Conservation (phyloP, 2,797 vertebrate species). For the Apodemus agrarius region DNA sequence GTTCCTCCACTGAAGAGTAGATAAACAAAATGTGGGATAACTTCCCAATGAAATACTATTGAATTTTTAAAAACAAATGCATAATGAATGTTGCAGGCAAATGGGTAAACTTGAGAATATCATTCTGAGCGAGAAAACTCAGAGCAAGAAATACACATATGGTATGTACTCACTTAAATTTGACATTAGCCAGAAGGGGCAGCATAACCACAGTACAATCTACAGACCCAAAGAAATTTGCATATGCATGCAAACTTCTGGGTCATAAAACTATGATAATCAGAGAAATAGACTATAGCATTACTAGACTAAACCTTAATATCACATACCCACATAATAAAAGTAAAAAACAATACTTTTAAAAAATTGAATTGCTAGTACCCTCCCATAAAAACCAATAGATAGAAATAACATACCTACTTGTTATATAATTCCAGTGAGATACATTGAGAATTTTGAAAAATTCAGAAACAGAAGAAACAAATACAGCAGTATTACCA, state of each 20-base stretch:
- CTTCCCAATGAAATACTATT: neutral
- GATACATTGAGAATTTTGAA: neutral
- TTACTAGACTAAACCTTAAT: neutral
- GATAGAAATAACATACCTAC: neutral
- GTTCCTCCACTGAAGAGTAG: neutral
- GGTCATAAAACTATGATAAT: neutral
- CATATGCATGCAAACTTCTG: neutral
- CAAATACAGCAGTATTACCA: neutral
- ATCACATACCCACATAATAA: neutral
- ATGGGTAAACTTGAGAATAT: neutral
- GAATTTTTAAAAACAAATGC: neutral
- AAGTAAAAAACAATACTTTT: neutral
- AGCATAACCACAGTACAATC: no score
- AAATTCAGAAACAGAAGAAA: neutral
- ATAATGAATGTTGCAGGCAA: neutral
- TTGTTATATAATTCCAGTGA: neutral
- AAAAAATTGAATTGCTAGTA: neutral
- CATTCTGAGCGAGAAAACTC: neutral
- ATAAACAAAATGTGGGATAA: neutral
- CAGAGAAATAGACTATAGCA: neutral
- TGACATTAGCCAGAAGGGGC: neutral
- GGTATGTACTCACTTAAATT: neutral
- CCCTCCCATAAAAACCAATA: neutral
- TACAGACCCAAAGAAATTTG: neutral
- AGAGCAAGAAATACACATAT: neutral